phyloP scores from a whole-genome alignment of 2,113 vertebrate species.

The Boleophthalmus pectinirostris region DNA sequence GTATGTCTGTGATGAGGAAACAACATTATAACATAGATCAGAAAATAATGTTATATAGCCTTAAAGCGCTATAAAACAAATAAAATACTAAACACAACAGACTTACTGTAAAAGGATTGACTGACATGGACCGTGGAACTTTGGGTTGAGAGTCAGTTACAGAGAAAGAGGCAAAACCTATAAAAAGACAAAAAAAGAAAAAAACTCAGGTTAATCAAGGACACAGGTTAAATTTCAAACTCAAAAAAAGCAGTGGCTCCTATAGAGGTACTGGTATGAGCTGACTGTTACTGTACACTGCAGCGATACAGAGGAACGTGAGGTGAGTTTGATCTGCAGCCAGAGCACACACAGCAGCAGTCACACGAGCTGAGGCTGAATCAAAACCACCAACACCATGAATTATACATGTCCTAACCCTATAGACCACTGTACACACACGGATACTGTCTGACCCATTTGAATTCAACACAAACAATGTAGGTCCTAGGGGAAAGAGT shows the following conservation, averaged over 20 bases:
- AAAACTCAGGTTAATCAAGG: neutral
- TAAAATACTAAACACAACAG: neutral
- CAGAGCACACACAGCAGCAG: neutral
- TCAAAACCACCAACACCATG: neutral
- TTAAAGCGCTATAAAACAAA: neutral
- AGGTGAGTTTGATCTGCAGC: constrained; percentile 22
- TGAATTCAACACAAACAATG: neutral
- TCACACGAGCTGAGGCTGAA: neutral
- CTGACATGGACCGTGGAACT: constrained; percentile 76
- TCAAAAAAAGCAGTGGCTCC: neutral
- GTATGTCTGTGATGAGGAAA: too few species aligned
- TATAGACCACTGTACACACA: neutral
- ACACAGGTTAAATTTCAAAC: constrained; percentile 14
- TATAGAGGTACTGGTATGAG: constrained; percentile 19
- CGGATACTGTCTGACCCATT: neutral
- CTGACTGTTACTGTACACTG: constrained; percentile 13
- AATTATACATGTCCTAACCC: neutral
- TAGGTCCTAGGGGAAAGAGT: too few species aligned
- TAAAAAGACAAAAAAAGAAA: neutral
- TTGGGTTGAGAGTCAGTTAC: constrained; percentile 68
- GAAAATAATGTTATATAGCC: too few species aligned
- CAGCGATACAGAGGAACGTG: constrained; percentile 13
- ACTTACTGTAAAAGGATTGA: constrained; percentile 83
- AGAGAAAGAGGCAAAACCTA: constrained; percentile 76
- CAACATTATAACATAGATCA: too few species aligned